Evolutionary conservation across 2,797 vertebrate genomes (phyloP).

Genomic region (Helarctos malayanus): DNA sequence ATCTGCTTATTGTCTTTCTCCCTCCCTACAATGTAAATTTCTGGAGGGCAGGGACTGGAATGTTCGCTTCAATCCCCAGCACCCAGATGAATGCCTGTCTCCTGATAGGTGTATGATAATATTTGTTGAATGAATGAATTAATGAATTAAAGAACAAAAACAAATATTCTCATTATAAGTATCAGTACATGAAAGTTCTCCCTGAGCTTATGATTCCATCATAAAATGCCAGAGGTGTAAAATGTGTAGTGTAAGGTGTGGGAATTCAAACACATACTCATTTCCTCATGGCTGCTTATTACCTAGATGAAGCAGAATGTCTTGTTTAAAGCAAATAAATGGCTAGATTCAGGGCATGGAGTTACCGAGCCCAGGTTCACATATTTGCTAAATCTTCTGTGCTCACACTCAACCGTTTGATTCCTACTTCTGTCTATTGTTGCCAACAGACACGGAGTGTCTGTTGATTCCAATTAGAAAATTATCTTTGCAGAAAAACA

Average conservation of each 20-base stretch:
- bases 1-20: not conserved
- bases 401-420: not conserved
- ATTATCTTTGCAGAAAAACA: slow-evolving; percentile 30
- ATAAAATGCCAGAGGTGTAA: not conserved
- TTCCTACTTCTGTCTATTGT: not conserved
- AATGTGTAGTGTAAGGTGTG: not conserved
- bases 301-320: not conserved
- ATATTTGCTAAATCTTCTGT: not conserved
- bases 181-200: not conserved
- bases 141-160: not conserved
- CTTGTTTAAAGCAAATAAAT: not conserved
- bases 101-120: not conserved
- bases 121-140: not conserved
- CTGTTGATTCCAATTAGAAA: slow-evolving; percentile 64
- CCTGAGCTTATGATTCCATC: not conserved
- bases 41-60: not conserved
- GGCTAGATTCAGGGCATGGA: not conserved
- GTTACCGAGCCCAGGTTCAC: not conserved
- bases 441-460: not conserved
- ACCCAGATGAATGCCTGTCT: not conserved
- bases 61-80: not conserved
- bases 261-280: not conserved
- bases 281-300: not conserved
- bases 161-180: not conserved
- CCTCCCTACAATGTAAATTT: not conserved